phyloP scores from a whole-genome alignment of 2,113 vertebrate species.

The Heloderma charlesbogerti region DNA sequence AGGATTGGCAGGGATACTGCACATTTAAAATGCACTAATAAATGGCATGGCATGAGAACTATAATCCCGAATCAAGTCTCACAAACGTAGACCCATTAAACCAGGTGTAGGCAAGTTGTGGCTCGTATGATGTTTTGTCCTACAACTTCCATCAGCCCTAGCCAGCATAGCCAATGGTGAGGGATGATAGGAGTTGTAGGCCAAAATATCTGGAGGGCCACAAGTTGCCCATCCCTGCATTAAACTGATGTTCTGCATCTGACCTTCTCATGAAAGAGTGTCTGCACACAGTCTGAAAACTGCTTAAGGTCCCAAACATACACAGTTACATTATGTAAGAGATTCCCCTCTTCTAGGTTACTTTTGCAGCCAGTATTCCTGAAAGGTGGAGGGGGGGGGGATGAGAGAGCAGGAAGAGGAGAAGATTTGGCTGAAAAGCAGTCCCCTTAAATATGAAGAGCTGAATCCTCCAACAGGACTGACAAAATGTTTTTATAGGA shows the following conservation, averaged over 20 bases:
- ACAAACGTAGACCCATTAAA: not conserved
- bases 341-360: not conserved
- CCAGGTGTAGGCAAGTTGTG: too few species aligned
- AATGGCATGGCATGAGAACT: not conserved
- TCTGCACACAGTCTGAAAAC: not conserved
- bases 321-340: not conserved
- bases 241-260: too few species aligned
- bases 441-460: not conserved
- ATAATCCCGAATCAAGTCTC: not conserved
- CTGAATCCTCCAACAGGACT: not conserved
- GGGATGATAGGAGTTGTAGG: not conserved
- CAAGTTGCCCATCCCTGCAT: too few species aligned
- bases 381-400: too few species aligned
- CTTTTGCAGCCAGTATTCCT: not conserved
- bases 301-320: not conserved
- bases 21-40: not conserved
- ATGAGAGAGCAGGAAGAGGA: not conserved
- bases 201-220: not conserved
- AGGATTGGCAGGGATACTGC: not conserved
- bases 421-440: not conserved
- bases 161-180: too few species aligned
- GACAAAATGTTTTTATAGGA: too few species aligned
- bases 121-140: too few species aligned
- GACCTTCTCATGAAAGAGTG: not conserved
- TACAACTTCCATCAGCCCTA: too few species aligned